Evolutionary conservation across 1,140 invertebrate genomes (phyloP), one percentile per base, ranked within the genome.

Genomic region (Spodoptera frugiperda): DNA sequence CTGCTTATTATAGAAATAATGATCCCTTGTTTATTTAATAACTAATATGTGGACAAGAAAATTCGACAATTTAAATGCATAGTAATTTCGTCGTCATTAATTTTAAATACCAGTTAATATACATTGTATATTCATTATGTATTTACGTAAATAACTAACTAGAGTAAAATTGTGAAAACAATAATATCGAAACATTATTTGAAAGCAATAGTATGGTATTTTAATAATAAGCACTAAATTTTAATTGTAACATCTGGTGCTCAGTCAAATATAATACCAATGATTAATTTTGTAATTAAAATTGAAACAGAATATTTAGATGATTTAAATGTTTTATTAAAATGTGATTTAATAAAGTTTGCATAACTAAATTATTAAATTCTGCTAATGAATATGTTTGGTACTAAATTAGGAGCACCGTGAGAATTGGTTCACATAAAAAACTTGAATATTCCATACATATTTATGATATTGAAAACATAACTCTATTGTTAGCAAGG

Each of bases 1-100:
- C 81, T 84, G 78, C 78, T 79, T 87, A 82, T 82, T 80, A 79
- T 67, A 80, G 55, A 67, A 77, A 79, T 82, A 84, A 82, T 83
- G 80, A 86, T 80, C 59, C 72, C 63, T 51, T 76, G 74, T 79
- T 82, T 77, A 82, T 82, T 84, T 84, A 82, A 73, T 80, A 15
- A 21, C 59, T 78, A 51, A 80, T 75, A 82, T 78, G 61, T 57
- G 46, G 68, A 44, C 44, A 25, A 67, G 77, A 78, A 57, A 77
- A 77, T 71, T 46, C 39, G 33, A 78, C 57, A 76, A 59, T 76
- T 74, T 77, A 80, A 74, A 71, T 63, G 59, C 68, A 68, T 65
- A 54, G 70, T 68, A 49, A 67, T 19, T 30, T 33, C 17, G 21
- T 46, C 5, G 39, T 55, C 33, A 68, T 65, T 65, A 57, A 73